These are phyloP conservation scores for Ethmia dodecea DNA, from an alignment of 2,888 invertebrate species.

Conservation along the genomic window DNA sequence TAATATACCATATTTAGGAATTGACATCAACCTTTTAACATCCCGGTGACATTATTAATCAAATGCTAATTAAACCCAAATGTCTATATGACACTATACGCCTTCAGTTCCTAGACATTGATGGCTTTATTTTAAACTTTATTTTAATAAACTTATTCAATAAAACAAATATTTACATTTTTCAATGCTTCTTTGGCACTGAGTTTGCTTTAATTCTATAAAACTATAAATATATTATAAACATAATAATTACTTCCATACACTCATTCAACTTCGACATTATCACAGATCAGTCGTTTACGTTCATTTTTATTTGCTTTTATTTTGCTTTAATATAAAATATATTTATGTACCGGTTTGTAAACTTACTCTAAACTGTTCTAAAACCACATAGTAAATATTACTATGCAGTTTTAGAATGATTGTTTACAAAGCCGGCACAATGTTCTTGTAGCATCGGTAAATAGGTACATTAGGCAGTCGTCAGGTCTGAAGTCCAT, in stretches of 20 bases:
- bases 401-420: slow-evolving; percentile 6
- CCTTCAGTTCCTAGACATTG: too few species aligned
- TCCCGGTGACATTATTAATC: slow-evolving; percentile 26
- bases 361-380: slow-evolving; percentile 23
- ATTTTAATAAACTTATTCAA: too few species aligned
- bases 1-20: slow-evolving; percentile 39
- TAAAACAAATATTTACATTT: too few species aligned
- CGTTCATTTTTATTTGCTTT: slow-evolving; percentile 56
- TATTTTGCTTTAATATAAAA: slow-evolving; percentile 47
- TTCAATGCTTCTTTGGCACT: slow-evolving; percentile 74
- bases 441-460: too few species aligned
- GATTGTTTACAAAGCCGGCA: slow-evolving; percentile 40
- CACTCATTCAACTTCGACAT: slow-evolving; percentile 36
- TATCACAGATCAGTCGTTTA: slow-evolving; percentile 74
- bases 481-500: too few species aligned
- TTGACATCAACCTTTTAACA: slow-evolving; percentile 53
- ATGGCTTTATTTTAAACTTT: too few species aligned
- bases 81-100: too few species aligned
- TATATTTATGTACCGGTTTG: slow-evolving; percentile 37
- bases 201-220: slow-evolving; percentile 63
- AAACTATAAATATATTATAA: slow-evolving; percentile 49
- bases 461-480: slow-evolving; percentile 29
- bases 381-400: neutral
- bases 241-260: slow-evolving; percentile 35
- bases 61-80: slow-evolving; percentile 45